Base-by-base conservation (phyloP, 2,888 invertebrate genomes). In the Unio pictorum region DNA sequence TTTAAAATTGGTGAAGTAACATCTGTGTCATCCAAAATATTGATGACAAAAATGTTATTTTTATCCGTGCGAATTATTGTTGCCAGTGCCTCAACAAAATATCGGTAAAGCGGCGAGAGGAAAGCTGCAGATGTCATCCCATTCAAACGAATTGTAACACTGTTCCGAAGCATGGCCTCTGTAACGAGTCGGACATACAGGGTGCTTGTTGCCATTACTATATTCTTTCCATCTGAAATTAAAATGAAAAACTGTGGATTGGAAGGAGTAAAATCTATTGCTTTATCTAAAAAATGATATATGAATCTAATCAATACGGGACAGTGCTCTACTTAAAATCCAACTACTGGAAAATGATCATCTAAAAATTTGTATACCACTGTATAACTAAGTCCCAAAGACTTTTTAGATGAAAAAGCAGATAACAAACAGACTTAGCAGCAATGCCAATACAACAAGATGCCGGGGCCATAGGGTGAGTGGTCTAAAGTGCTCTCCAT, bases 61-160 rank as follows among this genome's bases (percentile, higher is more conserved):
- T 95, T 95, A 0, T 96, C 95, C 73, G 96, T 96, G 0, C 96
- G 96, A 95, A 95, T 72, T 69, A 98, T 96, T 0, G 96, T 96
- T 0, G 97, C 96, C 60, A 98, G 90, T n/a, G 87, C 97, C 82
- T 97, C 96, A 0, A 96, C 91, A 85, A 98, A 97, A 90, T 95
- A 96, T 20, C 94, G 79, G 20, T 96, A 91, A 18, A 98, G 90
- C 0, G 96, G 97, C 0, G 97, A 96, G 1, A 98, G 92, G 89
- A 98, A 98, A 5, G 95, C 95, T 81, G 96, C 95, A 64, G 95
- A 95, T 0, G 96, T 96, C 95, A 98, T 97, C 84, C 96, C 96
- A 87, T 95, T 95, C 26, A 98, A 91, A 3, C 97, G 93, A 0
- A 99, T 95, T 0, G 98, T 98, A 59, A 98, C 96, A 0, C 97